A percentile compares a stretch with the other conserved stretches of the same genome.
These are phyloP conservation scores for Gorsachius goisagi DNA, from an alignment of 2,113 vertebrate genomes.

Conservation along the genomic window DNA sequence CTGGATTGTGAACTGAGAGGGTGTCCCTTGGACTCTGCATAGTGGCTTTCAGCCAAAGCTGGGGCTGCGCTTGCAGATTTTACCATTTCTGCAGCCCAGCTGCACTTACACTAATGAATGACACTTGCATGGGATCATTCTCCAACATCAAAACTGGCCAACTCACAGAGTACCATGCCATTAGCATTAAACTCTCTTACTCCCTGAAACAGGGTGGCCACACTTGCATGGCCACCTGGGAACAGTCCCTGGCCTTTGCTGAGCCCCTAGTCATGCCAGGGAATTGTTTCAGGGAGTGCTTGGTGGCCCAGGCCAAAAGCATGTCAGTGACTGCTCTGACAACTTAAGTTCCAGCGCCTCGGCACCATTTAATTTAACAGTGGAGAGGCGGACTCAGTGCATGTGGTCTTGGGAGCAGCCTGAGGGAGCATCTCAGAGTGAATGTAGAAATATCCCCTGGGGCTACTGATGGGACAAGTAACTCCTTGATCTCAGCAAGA, in stretches of 20 bases:
- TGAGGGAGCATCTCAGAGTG: not conserved
- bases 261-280: not conserved
- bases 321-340: not conserved
- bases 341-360: not conserved
- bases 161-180: not conserved
- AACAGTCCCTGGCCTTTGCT: slow-evolving; percentile 3
- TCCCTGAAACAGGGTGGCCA: slow-evolving; percentile 21
- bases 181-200: not conserved
- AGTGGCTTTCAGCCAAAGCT: not conserved
- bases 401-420: slow-evolving; percentile 40
- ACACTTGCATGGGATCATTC: not conserved
- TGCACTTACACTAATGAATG: slow-evolving; percentile 10
- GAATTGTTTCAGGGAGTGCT: slow-evolving; percentile 28
- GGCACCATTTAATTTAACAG: not conserved
- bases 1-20: not conserved
- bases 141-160: not conserved
- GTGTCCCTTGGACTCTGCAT: not conserved
- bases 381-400: not conserved
- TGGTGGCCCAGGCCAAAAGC: slow-evolving; percentile 5
- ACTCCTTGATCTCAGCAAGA: not conserved
- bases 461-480: not conserved
- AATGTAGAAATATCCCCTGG: slow-evolving; percentile 22
- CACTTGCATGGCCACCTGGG: not conserved
- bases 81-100: not conserved
- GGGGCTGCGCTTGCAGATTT: not conserved